Base-by-base conservation (phyloP, 2,113 vertebrate genomes). In the Lasiurus cinereus region DNA sequence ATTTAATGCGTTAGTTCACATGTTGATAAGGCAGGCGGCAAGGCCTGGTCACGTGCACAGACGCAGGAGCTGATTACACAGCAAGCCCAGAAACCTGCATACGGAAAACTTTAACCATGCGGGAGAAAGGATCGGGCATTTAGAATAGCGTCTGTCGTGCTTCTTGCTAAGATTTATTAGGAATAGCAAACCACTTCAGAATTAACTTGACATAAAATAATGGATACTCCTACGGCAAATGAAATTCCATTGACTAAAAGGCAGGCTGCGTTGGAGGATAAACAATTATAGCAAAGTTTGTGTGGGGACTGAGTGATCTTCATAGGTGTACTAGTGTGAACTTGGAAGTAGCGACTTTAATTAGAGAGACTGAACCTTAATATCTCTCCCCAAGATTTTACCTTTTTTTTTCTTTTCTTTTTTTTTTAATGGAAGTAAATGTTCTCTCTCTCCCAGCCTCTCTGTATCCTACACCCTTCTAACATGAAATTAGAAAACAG, bases 291-390 rank as follows among this genome's bases (percentile, higher is more conserved):
- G 73, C 86, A 86, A 93, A 15, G 39, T 6, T 1, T 89, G 48
- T 67, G 6, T 8, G 64, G 33, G 46, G 76, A 87, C 31, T 93
- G 0, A 0, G 27, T 93, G 5, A 59, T 66, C 36, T 95, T 88
- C 69, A 33, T 79, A 91, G 92, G 6, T 62, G 46, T 83, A 24
- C 27, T 78, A 56, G 43, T 39, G 11, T 78, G 15, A 91, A 67
- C 66, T 67, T 33, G 22, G 82, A 84, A 87, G 70, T 91, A 95
- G 69, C 86, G 33, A 29, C 67, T 59, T 97, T 96, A 98, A 98
- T 97, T 97, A 97, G 64, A 31, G 79, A 77, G 89, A 33, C 80
- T 33, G 18, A 56, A 64, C 78, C 93, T 87, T 87, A 91, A 97
- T 96, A 83, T 67, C 64, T 83, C 27, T 92, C 69, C 19, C 24